These are phyloP conservation scores for Mycalesis mineus DNA, from an alignment of 2,888 invertebrate genomes.

Conservation along the genomic window DNA sequence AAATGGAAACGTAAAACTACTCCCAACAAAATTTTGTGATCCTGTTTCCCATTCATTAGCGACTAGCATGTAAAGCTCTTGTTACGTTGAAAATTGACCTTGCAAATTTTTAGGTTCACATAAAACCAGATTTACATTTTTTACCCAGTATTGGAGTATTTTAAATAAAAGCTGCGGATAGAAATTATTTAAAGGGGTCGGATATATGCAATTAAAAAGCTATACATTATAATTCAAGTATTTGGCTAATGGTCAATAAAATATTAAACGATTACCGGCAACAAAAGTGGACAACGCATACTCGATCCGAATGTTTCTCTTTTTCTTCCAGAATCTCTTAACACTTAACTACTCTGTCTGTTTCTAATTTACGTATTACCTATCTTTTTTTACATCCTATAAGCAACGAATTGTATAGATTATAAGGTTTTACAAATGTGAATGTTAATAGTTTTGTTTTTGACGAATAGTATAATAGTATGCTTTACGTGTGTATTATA, in stretches of 20 bases:
- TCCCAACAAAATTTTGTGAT: too few relatives aligned
- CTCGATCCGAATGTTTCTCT: neutral
- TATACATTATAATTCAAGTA: neutral
- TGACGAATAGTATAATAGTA: too few relatives aligned
- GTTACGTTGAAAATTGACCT: too few relatives aligned
- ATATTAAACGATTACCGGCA: neutral
- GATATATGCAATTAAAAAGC: neutral
- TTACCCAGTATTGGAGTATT: too few relatives aligned
- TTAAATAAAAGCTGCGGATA: neutral
- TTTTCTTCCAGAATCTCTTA: neutral
- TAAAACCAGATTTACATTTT: too few relatives aligned
- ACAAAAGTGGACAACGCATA: neutral
- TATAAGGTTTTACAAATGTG: neutral
- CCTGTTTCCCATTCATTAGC: too few relatives aligned
- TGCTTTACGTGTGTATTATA: too few relatives aligned
- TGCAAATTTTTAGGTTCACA: too few relatives aligned
- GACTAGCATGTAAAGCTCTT: too few relatives aligned
- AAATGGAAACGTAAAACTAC: too few relatives aligned
- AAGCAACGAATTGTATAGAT: neutral
- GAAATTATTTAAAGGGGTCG: slow-evolving; percentile 11
- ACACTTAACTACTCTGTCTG: neutral
- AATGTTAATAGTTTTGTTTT: neutral
- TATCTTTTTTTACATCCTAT: neutral
- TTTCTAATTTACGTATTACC: neutral
- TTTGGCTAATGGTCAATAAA: neutral